Evolutionary conservation across 2,888 invertebrate species (phyloP).

Genomic region (Electrophaes corylata): DNA sequence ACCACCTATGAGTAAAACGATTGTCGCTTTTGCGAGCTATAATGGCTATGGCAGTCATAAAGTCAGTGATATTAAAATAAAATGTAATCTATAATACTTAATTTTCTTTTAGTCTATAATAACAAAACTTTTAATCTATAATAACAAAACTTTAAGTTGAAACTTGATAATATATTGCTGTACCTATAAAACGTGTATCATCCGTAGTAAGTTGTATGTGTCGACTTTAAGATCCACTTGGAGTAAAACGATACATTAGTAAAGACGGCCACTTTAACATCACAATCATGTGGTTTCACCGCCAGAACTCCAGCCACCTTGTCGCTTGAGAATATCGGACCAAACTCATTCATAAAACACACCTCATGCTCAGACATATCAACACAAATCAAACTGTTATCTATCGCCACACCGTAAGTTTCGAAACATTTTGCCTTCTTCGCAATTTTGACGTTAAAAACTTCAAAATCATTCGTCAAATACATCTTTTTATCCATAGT

Average conservation of each 20-base stretch:
- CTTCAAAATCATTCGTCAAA: constrained; percentile 66
- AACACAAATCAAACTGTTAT: constrained; percentile 62
- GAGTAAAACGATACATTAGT: constrained; percentile 53
- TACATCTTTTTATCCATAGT: constrained; percentile 69
- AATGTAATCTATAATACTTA: too few relatives aligned
- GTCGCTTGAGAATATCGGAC: constrained; percentile 61
- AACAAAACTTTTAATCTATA: too few relatives aligned
- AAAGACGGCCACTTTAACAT: constrained; percentile 53
- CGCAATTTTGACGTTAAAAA: constrained; percentile 48
- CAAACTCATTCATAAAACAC: constrained; percentile 72
- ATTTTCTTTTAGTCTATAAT: too few relatives aligned
- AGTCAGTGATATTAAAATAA: too few relatives aligned
- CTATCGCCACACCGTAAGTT: constrained; percentile 55
- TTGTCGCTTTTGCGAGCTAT: too few relatives aligned
- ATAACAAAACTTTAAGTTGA: too few relatives aligned
- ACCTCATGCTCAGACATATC: constrained; percentile 63
- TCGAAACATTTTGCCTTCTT: constrained; percentile 53
- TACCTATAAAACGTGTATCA: not conserved
- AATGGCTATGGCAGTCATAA: too few relatives aligned
- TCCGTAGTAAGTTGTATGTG: constrained; percentile 47
- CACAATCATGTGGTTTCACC: constrained; percentile 62
- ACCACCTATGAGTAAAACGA: too few relatives aligned
- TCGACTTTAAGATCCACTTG: constrained; percentile 49
- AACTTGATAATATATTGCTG: too few relatives aligned
- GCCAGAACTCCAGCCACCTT: constrained; percentile 65